phyloP scores from a whole-genome alignment of 2,888 invertebrate species.

The Ectropis crepuscularia region DNA sequence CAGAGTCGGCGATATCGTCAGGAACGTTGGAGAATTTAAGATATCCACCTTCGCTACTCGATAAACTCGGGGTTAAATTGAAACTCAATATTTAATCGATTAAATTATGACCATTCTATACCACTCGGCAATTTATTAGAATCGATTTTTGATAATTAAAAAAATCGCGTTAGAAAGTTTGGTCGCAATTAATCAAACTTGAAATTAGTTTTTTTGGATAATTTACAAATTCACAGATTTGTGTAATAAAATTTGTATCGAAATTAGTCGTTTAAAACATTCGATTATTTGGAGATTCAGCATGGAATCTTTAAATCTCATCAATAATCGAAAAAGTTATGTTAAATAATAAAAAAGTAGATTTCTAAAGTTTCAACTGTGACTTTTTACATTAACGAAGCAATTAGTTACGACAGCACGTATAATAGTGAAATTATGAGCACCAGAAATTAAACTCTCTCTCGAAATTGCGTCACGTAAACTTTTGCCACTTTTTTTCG shows the following conservation, averaged over 20 bases:
- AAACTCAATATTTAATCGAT: constrained; percentile 4
- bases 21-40: constrained; percentile 55
- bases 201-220: no score
- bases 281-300: no score
- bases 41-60: constrained; percentile 64
- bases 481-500: constrained; percentile 10
- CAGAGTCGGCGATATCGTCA: constrained; percentile 63
- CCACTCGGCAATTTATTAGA: constrained; percentile 9
- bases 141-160: neutral
- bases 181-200: no score
- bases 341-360: neutral
- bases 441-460: constrained; percentile 10
- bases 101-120: neutral
- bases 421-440: constrained; percentile 14
- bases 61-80: constrained; percentile 1
- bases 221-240: no score
- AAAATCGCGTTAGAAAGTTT: no score
- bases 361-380: constrained; percentile 1
- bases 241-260: no score
- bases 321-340: neutral
- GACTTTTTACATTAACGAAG: constrained; percentile 6
- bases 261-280: no score
- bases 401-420: constrained; percentile 25
- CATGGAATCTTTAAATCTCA: no score
- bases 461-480: constrained; percentile 10